phyloP scores from a whole-genome alignment of 2,888 invertebrate genomes.

The Hybos culiciformis region DNA sequence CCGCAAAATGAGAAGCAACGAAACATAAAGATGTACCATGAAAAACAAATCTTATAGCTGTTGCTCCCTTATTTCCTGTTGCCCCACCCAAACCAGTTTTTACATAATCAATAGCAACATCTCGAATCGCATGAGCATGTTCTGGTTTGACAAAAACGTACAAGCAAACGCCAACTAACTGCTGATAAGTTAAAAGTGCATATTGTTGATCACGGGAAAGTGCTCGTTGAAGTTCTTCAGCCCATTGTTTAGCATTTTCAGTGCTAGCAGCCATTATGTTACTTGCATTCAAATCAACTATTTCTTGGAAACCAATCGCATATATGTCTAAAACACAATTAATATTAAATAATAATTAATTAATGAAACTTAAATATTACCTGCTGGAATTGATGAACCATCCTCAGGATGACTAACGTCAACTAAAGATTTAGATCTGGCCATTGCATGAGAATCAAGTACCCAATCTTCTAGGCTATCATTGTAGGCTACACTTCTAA shows the following conservation, averaged over 20 bases:
- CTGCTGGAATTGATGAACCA: conserved; percentile 40
- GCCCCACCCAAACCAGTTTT: conserved; percentile 98
- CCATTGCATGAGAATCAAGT: conserved; percentile 60
- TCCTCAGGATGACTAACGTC: conserved; percentile 37
- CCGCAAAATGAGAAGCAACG: conserved; percentile 97
- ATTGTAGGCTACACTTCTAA: conserved; percentile 89
- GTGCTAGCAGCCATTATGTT: conserved; percentile 94
- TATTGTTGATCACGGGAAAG: conserved; percentile 76
- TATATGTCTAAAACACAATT: too few species aligned
- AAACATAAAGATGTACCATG: conserved; percentile 93
- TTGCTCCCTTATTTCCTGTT: conserved; percentile 93
- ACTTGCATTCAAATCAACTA: conserved; percentile 95
- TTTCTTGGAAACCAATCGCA: conserved; percentile 98
- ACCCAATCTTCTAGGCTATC: conserved; percentile 82
- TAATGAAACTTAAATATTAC: too few species aligned
- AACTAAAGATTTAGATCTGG: conserved; percentile 37
- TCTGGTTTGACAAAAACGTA: conserved; percentile 87
- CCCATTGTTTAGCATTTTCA: conserved; percentile 86
- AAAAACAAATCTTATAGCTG: conserved; percentile 80
- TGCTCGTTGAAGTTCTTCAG: conserved; percentile 85
- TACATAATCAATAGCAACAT: conserved; percentile 88
- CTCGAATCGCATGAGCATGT: conserved; percentile 75
- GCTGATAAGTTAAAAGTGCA: conserved; percentile 82
- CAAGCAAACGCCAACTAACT: conserved; percentile 93
- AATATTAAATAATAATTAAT: too few species aligned